Base-by-base conservation (phyloP, 2,888 invertebrate genomes). In the Mesopsocus fuscifrons region DNA sequence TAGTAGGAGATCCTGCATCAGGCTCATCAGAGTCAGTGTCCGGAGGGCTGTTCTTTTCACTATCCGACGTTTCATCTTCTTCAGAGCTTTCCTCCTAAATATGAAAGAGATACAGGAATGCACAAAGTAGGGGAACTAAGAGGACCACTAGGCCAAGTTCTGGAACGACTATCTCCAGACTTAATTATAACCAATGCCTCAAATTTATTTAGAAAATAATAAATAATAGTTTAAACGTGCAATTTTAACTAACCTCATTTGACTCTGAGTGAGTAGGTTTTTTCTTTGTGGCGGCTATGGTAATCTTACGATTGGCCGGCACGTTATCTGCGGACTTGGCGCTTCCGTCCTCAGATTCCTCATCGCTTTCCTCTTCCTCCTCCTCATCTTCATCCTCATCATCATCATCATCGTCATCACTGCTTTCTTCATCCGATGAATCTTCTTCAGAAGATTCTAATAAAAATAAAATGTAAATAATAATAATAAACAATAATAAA, bases 31-130 rank as follows among this genome's bases (percentile, higher is more conserved):
- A 54, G 22, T 53, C 50, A 5, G 41, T 52, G n/a, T 35, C 44
- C 18, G 42, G 45, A 15, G 54, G 52, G 20, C 49, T 52, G 9
- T 53, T 52, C 43, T 53, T 52, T 40, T 56, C 67, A 1, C 50
- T 53, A 3, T 65, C 65, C 0, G 68, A 67, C 8, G 64, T 63
- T 1, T 65, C 64, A 6, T 61, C 63, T 16, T 61, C 63, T 16
- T 26, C 26, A 1, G 54, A 56, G 1, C 55, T 54, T 0, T 58
- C 54, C 0, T 56, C 55, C 55, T 0, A 64, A 60, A 8, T 56
- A 53, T 38, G 56, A 56, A 34, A 57, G 52, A 46, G 52, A 50
- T 0, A 53, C 61, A 0, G 64, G 59, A 0, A 61, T 62, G 26
- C n/a, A n/a, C n/a, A n/a, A n/a, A n/a, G n/a, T n/a, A n/a, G n/a